Evolutionary conservation across 2,888 invertebrate genomes (phyloP).

Genomic region (Pammene fasciana): DNA sequence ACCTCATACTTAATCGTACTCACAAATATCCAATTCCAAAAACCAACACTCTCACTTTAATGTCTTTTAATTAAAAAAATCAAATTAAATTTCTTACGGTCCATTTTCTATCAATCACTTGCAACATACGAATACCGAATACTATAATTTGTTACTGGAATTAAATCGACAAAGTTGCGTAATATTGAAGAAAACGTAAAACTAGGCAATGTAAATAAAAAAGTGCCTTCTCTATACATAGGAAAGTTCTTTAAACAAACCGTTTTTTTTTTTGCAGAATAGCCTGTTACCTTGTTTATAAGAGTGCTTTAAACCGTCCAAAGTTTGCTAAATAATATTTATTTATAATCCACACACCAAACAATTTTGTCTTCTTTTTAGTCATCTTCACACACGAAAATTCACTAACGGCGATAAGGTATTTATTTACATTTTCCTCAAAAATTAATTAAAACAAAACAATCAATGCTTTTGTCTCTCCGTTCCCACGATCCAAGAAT

Average conservation of each 20-base stretch:
- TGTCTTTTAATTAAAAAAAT: conserved; percentile 54
- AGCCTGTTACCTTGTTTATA: neutral
- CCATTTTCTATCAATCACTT: conserved; percentile 29
- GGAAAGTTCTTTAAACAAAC: no score
- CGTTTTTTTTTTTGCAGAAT: neutral
- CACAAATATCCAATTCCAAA: conserved; percentile 46
- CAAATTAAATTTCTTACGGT: conserved; percentile 44
- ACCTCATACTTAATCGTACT: neutral
- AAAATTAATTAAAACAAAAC: neutral
- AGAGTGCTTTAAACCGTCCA: neutral
- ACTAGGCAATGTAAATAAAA: no score
- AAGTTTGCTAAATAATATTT: no score
- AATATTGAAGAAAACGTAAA: no score
- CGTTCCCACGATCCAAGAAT: no score
- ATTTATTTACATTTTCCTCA: conserved; percentile 10
- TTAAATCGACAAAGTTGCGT: no score
- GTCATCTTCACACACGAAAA: neutral
- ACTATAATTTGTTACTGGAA: no score
- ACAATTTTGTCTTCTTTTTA: neutral
- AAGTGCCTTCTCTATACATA: no score
- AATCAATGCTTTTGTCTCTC: neutral
- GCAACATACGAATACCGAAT: neutral
- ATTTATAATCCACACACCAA: no score
- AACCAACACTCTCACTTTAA: conserved; percentile 54
- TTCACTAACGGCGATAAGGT: neutral